These are phyloP conservation scores for Meandrusa payeni DNA, from an alignment of 2,888 invertebrate species.

Conservation along the genomic window DNA sequence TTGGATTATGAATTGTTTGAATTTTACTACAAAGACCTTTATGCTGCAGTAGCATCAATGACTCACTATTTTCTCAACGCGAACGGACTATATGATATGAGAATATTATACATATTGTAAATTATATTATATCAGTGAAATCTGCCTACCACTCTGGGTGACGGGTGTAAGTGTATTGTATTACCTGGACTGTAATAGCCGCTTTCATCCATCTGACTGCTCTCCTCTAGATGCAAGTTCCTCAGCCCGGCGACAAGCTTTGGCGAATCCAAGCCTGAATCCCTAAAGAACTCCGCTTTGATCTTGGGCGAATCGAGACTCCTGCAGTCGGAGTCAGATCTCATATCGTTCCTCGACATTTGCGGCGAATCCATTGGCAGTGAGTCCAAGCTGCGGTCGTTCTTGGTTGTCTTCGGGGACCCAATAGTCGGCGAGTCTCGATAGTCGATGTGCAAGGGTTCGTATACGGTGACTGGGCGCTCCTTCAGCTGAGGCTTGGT, in stretches of 20 bases:
- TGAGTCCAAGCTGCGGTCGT: slow-evolving; percentile 67
- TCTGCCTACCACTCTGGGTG: no score
- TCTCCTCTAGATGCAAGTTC: slow-evolving; percentile 68
- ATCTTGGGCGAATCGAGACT: slow-evolving; percentile 70
- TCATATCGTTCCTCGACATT: slow-evolving; percentile 60
- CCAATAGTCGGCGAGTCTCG: slow-evolving; percentile 65
- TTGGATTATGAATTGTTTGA: no score
- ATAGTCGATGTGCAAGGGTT: slow-evolving; percentile 69
- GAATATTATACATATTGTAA: no score
- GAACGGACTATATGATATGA: no score
- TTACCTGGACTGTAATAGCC: slow-evolving; percentile 75
- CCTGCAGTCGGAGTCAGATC: slow-evolving; percentile 65
- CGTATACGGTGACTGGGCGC: slow-evolving; percentile 68
- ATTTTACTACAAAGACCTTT: no score
- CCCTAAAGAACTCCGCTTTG: slow-evolving; percentile 64
- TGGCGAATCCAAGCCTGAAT: slow-evolving; percentile 63
- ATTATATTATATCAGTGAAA: no score
- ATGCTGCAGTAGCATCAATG: no score
- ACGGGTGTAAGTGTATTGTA: no score
- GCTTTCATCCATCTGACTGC: slow-evolving; percentile 75
- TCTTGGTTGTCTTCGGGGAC: slow-evolving; percentile 68
- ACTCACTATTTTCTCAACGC: background rate
- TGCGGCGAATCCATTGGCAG: slow-evolving; percentile 70
- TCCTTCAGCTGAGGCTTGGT: slow-evolving; percentile 66
- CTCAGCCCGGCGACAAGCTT: slow-evolving; percentile 64